phyloP scores from a whole-genome alignment of 2,888 invertebrate genomes.

The Idaea dimidiata region DNA sequence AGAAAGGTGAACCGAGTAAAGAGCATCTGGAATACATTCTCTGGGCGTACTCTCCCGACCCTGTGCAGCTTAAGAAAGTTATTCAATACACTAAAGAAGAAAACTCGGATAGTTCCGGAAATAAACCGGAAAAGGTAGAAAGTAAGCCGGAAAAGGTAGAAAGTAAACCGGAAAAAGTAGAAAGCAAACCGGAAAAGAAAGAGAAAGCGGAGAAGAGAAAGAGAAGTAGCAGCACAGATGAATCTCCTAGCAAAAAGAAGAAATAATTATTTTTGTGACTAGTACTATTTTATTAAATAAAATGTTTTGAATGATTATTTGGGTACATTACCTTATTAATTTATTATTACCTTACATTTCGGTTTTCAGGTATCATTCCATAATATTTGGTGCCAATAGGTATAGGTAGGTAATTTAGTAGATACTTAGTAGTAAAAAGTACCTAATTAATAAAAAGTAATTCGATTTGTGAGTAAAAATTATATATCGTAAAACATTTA shows the following conservation, averaged over 20 bases:
- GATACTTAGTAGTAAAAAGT: too few relatives aligned
- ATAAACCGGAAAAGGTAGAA: not conserved
- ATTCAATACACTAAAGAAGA: slow-evolving; percentile 54
- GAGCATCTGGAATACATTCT: slow-evolving; percentile 85
- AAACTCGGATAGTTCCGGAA: slow-evolving; percentile 9
- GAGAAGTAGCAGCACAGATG: not conserved
- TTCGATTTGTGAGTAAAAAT: too few relatives aligned
- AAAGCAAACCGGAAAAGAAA: not conserved
- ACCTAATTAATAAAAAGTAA: too few relatives aligned
- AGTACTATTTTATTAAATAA: not conserved
- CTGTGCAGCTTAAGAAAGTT: slow-evolving; percentile 82
- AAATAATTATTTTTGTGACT: not conserved
- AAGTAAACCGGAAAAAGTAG: not conserved
- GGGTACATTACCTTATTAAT: too few relatives aligned
- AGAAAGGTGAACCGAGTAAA: slow-evolving; percentile 84
- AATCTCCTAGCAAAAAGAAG: not conserved
- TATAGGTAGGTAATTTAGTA: too few relatives aligned
- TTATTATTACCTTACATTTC: too few relatives aligned
- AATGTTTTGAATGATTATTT: not conserved
- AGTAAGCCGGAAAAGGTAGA: not conserved
- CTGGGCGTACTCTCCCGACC: slow-evolving; percentile 89
- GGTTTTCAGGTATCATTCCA: too few relatives aligned
- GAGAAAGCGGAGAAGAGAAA: not conserved
- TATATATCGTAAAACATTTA: too few relatives aligned
- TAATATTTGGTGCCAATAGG: too few relatives aligned